Evolutionary conservation across 2,113 vertebrate genomes (phyloP).

Genomic region (Engystomops pustulosus): DNA sequence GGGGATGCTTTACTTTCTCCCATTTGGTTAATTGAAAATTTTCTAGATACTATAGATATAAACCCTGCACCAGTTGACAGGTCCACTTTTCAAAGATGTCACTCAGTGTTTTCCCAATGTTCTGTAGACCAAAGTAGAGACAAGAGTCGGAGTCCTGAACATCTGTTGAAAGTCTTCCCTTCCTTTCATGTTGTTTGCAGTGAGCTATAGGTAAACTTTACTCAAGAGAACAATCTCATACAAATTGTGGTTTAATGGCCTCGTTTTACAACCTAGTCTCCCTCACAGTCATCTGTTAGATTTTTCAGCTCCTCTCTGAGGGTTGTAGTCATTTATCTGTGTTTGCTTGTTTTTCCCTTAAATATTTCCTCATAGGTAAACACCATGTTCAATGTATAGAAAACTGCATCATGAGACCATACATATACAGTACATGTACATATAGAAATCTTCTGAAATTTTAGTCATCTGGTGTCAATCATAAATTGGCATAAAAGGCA

Average conservation of each 20-base stretch:
- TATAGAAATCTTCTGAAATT: too few species aligned
- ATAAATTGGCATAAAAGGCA: too few species aligned
- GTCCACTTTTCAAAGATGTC: not conserved
- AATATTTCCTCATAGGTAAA: conserved; percentile 74
- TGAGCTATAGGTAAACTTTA: conserved; percentile 29
- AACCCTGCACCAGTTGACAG: not conserved
- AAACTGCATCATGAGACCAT: too few species aligned
- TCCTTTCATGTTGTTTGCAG: conserved; percentile 50
- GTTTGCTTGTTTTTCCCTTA: conserved; percentile 69
- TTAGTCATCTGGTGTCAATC: too few species aligned
- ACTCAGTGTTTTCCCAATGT: not conserved
- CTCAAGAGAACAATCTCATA: conserved; percentile 58
- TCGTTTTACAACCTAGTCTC: conserved; percentile 62
- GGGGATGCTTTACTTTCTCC: not conserved
- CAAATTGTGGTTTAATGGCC: conserved; percentile 62
- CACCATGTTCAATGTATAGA: not conserved
- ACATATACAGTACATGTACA: too few species aligned
- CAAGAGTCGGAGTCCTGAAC: not conserved
- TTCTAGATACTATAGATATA: not conserved
- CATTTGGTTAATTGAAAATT: not conserved
- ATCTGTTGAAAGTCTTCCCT: conserved; percentile 8
- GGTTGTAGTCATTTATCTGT: conserved; percentile 70
- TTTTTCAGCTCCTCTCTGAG: conserved; percentile 64
- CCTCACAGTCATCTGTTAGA: conserved; percentile 64
- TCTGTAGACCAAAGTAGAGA: conserved; percentile 21